Base-by-base conservation (phyloP, 53 echinoderm and acorn worm species). In the Stichopus horrens region DNA sequence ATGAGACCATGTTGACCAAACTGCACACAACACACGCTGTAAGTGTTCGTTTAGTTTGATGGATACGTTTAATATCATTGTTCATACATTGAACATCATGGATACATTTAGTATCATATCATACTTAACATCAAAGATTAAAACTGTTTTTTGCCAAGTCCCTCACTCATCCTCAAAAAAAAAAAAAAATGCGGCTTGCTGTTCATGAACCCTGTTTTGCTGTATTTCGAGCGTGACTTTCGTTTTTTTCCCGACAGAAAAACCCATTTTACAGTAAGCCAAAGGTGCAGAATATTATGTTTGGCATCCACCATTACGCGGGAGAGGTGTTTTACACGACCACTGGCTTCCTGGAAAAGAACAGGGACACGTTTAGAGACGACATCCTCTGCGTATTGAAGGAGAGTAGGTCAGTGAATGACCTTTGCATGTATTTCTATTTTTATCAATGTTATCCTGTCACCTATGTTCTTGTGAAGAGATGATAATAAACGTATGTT, bases 231-330 rank as follows among this genome's bases (percentile, higher is more conserved):
- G 37, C 2, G 37, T 37, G 37, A 37, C 37, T 37, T 37, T 37
- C 2, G 6, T 53, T 23, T 52, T 79, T 79, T 89, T 74, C 7
- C 55, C 58, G n/a, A 19, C 76, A 98, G 99, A 95, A 98, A 94
- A 98, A 98, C 83, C 16, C 85, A 23, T 98, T 96, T 86, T 98
- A 98, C 87, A 91, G 91, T 90, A 98, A 96, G 90, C 99, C 99
- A 14, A 92, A 92, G 53, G 95, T 98, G 58, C 86, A 93, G 9
- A 90, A 98, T 86, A 81, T 74, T 6, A 79, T 88, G 74, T 98
- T 98, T 93, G 99, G 99, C 16, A 98, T 98, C 88, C 91, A 90
- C 18, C 99, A 98, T 74, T 98, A 98, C 68, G 99, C 99, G 4
- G 99, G 99, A 4, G 99, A 98, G 54, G 99, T 98, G 23, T 96